A percentile compares a stretch with the other conserved stretches of the same genome.
Evolutionary conservation across 2,888 invertebrate species (phyloP).

Genomic region (Idaea biselata): DNA sequence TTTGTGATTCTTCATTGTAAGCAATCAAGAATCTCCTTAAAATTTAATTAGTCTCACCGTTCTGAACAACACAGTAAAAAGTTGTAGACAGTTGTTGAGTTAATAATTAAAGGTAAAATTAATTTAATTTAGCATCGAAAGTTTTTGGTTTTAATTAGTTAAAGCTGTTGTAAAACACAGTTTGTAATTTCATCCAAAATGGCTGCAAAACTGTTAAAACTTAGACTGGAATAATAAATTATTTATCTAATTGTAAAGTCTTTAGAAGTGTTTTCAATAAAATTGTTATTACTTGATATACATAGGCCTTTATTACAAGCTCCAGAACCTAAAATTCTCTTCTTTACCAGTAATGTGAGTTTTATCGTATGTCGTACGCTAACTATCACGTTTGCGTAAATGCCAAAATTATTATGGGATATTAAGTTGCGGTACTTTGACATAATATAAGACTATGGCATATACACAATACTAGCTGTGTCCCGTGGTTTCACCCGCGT

Average conservation of each 20-base stretch:
- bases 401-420: no score
- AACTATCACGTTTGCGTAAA: no score
- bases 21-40: not conserved
- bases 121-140: slow-evolving; percentile 18
- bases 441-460: no score
- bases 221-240: slow-evolving; percentile 18
- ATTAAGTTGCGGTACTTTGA: no score
- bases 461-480: no score
- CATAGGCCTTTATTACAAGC: not conserved
- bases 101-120: slow-evolving; percentile 26
- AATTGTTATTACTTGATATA: not conserved
- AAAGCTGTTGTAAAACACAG: slow-evolving; percentile 25
- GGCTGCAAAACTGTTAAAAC: slow-evolving; percentile 10
- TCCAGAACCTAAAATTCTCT: no score
- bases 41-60: slow-evolving; percentile 1
- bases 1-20: not conserved
- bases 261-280: slow-evolving; percentile 5
- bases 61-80: not conserved
- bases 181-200: slow-evolving; percentile 18
- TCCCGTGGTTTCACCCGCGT: no score
- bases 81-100: slow-evolving; percentile 23
- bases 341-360: no score
- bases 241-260: slow-evolving; percentile 10
- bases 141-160: slow-evolving; percentile 21
- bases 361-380: no score